Evolutionary conservation across 2,113 vertebrate genomes (phyloP).

Genomic region (Hypocryptadius cinnamomeus): DNA sequence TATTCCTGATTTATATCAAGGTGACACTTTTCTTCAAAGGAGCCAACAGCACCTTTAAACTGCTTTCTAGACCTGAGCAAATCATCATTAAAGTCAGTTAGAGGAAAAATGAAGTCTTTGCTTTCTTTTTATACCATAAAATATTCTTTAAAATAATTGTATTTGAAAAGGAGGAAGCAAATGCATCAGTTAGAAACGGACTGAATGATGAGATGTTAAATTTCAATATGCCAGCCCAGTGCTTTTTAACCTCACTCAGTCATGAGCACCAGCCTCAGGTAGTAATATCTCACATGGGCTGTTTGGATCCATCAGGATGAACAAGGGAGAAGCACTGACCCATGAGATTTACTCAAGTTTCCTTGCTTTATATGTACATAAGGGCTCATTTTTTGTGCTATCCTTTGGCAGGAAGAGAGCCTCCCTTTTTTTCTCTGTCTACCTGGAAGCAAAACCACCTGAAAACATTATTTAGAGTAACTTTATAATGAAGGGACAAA

Average conservation of each 20-base stretch:
- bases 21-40: neutral
- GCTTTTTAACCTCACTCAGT: neutral
- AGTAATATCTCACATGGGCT: neutral
- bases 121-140: neutral
- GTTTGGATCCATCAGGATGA: neutral
- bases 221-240: neutral
- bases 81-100: neutral
- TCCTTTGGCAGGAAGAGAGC: neutral
- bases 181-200: neutral
- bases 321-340: neutral
- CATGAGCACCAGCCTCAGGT: neutral
- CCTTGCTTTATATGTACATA: neutral
- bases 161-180: neutral
- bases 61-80: neutral
- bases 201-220: neutral
- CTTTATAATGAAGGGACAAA: neutral
- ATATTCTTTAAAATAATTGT: neutral
- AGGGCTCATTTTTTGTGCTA: neutral
- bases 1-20: neutral
- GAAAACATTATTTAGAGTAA: neutral
- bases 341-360: neutral
- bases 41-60: neutral
- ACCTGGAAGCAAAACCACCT: neutral
- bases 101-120: neutral
- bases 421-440: neutral